These are phyloP conservation scores for Microcaecilia unicolor DNA, from an alignment of 2,797 vertebrate genomes.

Conservation along the genomic window DNA sequence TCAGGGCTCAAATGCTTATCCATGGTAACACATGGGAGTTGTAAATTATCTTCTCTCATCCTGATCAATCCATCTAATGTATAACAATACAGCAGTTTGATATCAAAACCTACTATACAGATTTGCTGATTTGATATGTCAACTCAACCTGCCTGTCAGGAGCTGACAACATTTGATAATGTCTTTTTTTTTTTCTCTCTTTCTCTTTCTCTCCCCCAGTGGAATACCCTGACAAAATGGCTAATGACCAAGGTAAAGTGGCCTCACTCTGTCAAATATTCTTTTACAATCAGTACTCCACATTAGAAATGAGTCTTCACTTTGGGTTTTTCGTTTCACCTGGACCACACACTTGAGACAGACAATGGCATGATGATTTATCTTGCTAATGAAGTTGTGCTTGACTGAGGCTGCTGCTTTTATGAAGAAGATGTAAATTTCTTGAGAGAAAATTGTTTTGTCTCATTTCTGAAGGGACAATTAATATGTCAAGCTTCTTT, in stretches of 20 bases:
- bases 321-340: slow-evolving; percentile 25
- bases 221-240: slow-evolving; percentile 86
- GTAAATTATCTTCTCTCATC: not conserved
- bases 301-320: not conserved
- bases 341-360: slow-evolving; percentile 39
- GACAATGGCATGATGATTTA: slow-evolving; percentile 34
- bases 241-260: slow-evolving; percentile 79
- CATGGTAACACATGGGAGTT: not conserved
- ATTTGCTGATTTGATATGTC: not conserved
- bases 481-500: slow-evolving; percentile 61
- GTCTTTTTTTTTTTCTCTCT: slow-evolving; percentile 22
- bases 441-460: slow-evolving; percentile 59
- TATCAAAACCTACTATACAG: slow-evolving; percentile 10
- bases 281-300: not conserved
- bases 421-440: slow-evolving; percentile 56
- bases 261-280: slow-evolving; percentile 9
- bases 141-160: not conserved
- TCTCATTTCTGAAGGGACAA: slow-evolving; percentile 60
- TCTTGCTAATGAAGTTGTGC: slow-evolving; percentile 57
- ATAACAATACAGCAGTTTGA: not conserved
- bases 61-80: not conserved
- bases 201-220: slow-evolving; percentile 58
- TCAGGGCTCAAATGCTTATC: too few relatives aligned
- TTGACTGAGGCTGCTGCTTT: slow-evolving; percentile 31
- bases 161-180: slow-evolving; percentile 32